These are phyloP conservation scores for Pimephales promelas DNA, from an alignment of 2,113 vertebrate species.

Conservation along the genomic window DNA sequence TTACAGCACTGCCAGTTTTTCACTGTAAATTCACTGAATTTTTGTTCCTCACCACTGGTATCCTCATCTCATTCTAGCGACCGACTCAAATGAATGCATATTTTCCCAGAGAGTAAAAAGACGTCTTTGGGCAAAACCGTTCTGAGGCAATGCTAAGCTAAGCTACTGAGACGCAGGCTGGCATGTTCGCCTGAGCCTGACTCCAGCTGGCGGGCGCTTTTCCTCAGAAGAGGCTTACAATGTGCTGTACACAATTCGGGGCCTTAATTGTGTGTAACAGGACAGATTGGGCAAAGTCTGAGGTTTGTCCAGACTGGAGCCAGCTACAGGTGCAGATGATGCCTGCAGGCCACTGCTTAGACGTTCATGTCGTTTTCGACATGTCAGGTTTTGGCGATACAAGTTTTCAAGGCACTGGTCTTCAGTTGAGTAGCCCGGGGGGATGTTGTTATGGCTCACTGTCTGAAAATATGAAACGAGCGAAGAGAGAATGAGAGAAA, in stretches of 20 bases:
- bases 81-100: background rate
- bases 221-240: slow-evolving; percentile 69
- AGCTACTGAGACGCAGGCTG: background rate
- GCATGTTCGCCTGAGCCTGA: slow-evolving; percentile 44
- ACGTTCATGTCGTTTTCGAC: slow-evolving; percentile 50
- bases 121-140: background rate
- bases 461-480: slow-evolving; percentile 13
- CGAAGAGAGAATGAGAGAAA: background rate
- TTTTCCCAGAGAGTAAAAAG: background rate
- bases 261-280: slow-evolving; percentile 64
- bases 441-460: slow-evolving; percentile 28
- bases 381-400: slow-evolving; percentile 24
- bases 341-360: slow-evolving; percentile 60
- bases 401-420: slow-evolving; percentile 38
- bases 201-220: slow-evolving; percentile 61
- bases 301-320: slow-evolving; percentile 52
- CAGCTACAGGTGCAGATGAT: slow-evolving; percentile 63
- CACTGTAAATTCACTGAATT: too few species aligned
- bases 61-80: background rate
- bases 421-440: slow-evolving; percentile 9
- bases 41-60: background rate
- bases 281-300: slow-evolving; percentile 62
- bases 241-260: slow-evolving; percentile 58
- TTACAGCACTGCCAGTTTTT: too few species aligned
- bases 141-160: slow-evolving; percentile 5